phyloP scores from a whole-genome alignment of 2,888 invertebrate genomes.

The Drosophila setosimentum region DNA sequence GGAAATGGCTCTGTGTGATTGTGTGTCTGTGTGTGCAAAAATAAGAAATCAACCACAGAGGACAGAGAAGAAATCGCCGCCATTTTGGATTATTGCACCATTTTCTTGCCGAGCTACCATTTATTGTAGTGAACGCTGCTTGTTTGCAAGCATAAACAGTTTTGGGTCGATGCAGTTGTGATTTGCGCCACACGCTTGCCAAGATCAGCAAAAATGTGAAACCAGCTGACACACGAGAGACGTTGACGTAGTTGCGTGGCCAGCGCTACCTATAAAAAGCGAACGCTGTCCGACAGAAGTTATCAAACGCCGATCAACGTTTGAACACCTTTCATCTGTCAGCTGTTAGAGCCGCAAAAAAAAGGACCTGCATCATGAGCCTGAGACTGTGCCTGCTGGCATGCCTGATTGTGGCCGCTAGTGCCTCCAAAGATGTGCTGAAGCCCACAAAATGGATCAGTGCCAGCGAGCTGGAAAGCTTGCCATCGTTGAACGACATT shows the following conservation, averaged over 20 bases:
- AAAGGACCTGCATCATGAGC: conserved; percentile 48
- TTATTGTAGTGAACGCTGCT: neutral
- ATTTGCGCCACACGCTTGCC: conserved; percentile 46
- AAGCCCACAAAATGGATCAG: conserved; percentile 75
- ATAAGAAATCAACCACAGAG: neutral
- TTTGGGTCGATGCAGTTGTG: conserved; percentile 29
- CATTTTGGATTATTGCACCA: conserved; percentile 1
- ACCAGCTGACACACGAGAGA: conserved; percentile 19
- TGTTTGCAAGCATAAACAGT: conserved; percentile 42
- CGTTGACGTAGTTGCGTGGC: conserved; percentile 26
- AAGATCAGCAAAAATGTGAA: conserved; percentile 64
- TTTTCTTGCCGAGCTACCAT: neutral
- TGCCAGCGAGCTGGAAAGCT: conserved; percentile 63
- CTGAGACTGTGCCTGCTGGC: conserved; percentile 70
- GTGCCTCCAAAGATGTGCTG: conserved; percentile 65
- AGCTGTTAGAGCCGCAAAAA: conserved; percentile 1
- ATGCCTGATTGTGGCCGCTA: conserved; percentile 63
- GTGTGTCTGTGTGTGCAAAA: neutral
- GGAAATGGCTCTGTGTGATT: neutral
- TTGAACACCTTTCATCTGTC: conserved; percentile 62
- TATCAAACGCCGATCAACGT: conserved; percentile 73
- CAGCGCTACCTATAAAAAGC: conserved; percentile 62
- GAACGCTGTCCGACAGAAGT: neutral
- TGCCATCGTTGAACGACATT: conserved; percentile 77
- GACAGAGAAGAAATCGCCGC: neutral